Percentiles rank a stretch among this genome's conserved stretches.
These are phyloP conservation scores for Myotis daubentonii DNA, from an alignment of 2,797 vertebrate species.

Conservation along the genomic window DNA sequence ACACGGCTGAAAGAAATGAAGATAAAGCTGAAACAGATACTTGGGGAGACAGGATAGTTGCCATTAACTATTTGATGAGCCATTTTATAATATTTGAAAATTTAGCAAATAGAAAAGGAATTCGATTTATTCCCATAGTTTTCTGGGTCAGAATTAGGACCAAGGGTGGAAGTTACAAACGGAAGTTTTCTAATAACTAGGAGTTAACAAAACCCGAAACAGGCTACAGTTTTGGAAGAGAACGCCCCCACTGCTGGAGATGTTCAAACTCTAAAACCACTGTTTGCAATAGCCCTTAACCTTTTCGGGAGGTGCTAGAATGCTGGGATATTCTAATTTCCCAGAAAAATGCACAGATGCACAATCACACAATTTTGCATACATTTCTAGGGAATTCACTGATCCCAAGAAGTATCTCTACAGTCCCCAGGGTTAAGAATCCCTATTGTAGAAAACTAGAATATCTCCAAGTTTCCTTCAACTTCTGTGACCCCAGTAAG, in stretches of 20 bases:
- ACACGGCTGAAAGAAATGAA: background rate
- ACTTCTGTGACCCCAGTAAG: background rate
- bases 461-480: background rate
- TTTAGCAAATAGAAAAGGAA: background rate
- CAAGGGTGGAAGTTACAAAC: background rate
- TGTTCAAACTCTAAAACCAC: background rate
- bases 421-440: background rate
- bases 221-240: background rate
- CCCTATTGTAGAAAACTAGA: background rate
- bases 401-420: background rate
- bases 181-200: background rate
- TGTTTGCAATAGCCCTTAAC: background rate
- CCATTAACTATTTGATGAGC: background rate
- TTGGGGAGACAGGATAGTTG: background rate
- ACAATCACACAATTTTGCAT: background rate
- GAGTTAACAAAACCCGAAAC: background rate
- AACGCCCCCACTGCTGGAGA: background rate
- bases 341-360: background rate
- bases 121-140: background rate
- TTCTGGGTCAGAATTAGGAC: background rate
- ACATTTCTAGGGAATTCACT: background rate
- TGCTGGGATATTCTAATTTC: background rate
- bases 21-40: background rate
- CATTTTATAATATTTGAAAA: background rate
- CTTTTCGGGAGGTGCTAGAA: background rate